Evolutionary conservation across 1,140 invertebrate species (phyloP).

Genomic region (Sarcophaga bullata): DNA sequence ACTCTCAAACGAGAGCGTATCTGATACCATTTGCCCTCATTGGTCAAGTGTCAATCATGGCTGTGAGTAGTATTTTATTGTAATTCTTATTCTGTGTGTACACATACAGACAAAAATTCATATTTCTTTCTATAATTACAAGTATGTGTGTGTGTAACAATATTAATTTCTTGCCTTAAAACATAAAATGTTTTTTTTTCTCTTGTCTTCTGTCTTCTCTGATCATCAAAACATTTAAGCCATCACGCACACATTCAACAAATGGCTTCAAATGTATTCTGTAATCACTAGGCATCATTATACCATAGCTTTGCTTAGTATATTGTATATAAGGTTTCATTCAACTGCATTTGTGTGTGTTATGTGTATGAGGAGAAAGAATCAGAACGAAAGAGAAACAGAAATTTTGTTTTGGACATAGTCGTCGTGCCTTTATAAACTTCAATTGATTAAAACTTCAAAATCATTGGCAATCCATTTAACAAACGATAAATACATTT

Average conservation of each 20-base stretch:
- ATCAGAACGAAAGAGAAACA: too few species aligned
- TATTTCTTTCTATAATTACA: too few species aligned
- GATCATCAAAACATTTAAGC: conserved; percentile 19
- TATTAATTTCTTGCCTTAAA: neutral
- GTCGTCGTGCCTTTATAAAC: neutral
- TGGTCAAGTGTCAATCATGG: conserved; percentile 21
- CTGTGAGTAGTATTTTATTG: too few species aligned
- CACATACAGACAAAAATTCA: too few species aligned
- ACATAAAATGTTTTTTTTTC: neutral
- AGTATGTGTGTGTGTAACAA: neutral
- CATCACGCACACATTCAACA: neutral
- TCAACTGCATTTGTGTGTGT: neutral
- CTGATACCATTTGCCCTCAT: neutral
- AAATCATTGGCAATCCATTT: conserved; percentile 16
- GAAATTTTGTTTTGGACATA: too few species aligned
- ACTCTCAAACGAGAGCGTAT: too few species aligned
- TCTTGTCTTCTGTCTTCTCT: neutral
- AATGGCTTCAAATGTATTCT: too few species aligned
- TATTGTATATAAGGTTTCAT: neutral
- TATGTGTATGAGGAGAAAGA: neutral
- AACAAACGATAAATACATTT: conserved; percentile 27
- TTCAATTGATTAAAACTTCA: conserved; percentile 25
- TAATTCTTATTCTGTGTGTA: too few species aligned
- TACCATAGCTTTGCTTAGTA: too few species aligned
- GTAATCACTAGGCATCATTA: too few species aligned